Evolutionary conservation across 2,888 invertebrate species (phyloP).

Genomic region (Clepsis dumicolana): DNA sequence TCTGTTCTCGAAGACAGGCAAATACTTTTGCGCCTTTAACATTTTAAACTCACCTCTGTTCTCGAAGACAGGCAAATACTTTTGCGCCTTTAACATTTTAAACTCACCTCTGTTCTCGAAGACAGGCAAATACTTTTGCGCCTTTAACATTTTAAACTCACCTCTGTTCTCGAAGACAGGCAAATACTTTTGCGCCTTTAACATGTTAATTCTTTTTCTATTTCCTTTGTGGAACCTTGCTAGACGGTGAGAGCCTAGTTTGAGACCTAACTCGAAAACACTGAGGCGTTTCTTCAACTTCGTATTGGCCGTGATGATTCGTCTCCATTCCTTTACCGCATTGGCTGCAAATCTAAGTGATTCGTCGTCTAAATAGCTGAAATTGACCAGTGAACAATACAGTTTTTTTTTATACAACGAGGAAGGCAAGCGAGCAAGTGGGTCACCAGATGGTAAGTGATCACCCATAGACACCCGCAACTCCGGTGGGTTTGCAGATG

Average conservation of each 20-base stretch:
- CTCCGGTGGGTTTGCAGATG: no score
- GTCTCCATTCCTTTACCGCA: conserved; percentile 62
- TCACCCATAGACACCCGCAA: no score
- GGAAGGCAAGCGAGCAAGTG: no score
- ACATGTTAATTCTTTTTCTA: conserved; percentile 55
- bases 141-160: conserved; percentile 49
- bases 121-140: conserved; percentile 61
- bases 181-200: conserved; percentile 60
- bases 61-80: no score
- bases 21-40: no score
- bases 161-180: conserved; percentile 55
- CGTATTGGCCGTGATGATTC: conserved; percentile 65
- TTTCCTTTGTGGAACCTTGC: conserved; percentile 64
- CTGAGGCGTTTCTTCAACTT: conserved; percentile 64
- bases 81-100: no score
- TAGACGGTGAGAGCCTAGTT: conserved; percentile 65
- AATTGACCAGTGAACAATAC: no score
- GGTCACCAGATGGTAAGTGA: no score
- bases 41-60: no score
- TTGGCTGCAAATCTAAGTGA: conserved; percentile 63
- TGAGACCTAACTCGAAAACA: conserved; percentile 65
- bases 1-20: no score
- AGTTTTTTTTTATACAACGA: no score
- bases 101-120: conserved; percentile 57
- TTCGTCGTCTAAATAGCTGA: conserved; percentile 68